phyloP scores from a whole-genome alignment of 2,888 invertebrate species.

The Cinara cedri region DNA sequence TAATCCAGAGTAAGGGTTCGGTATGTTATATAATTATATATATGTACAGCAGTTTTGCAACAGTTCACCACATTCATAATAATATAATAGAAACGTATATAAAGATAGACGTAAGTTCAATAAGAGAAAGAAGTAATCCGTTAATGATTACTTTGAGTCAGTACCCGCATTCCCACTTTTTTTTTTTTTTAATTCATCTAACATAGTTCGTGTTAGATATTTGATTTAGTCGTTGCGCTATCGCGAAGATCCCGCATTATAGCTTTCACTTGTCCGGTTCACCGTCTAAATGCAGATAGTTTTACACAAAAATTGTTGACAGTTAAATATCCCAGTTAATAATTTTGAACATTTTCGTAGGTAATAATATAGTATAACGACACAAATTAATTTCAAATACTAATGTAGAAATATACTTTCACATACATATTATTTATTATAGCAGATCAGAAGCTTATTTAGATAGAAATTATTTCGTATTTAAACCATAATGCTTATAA shows the following conservation, averaged over 20 bases:
- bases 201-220: background rate
- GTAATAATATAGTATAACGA: too few species aligned
- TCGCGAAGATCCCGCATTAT: background rate
- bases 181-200: slow-evolving; percentile 14
- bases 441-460: too few species aligned
- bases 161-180: slow-evolving; percentile 13
- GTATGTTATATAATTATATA: background rate
- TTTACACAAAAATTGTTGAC: background rate
- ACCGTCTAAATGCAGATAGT: slow-evolving; percentile 1
- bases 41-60: slow-evolving; percentile 22
- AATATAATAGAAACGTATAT: background rate
- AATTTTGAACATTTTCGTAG: background rate
- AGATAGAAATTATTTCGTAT: too few species aligned
- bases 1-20: slow-evolving; percentile 23
- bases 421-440: too few species aligned
- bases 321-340: background rate
- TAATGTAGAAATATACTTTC: too few species aligned
- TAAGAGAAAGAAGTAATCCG: slow-evolving; percentile 36
- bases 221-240: background rate
- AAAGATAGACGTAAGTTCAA: background rate
- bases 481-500: too few species aligned
- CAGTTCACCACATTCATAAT: background rate
- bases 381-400: too few species aligned
- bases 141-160: slow-evolving; percentile 21
- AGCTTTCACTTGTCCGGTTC: slow-evolving; percentile 25